phyloP scores from a whole-genome alignment of 2,113 vertebrate genomes.

The Ptilorrhoa leucosticta region DNA sequence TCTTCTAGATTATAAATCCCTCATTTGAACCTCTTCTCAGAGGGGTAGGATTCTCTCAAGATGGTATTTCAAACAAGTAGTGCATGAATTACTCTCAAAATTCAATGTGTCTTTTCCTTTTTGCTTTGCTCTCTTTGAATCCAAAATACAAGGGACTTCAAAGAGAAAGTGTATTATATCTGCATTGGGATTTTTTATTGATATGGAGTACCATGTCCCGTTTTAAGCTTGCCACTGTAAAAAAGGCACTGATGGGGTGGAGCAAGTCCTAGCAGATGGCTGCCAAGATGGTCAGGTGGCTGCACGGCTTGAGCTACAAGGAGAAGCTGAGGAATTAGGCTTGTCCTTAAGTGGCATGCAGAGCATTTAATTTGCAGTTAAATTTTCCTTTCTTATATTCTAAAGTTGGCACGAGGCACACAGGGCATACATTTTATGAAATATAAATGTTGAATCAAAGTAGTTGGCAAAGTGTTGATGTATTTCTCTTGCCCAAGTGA shows the following conservation, averaged over 20 bases:
- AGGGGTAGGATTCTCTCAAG: neutral
- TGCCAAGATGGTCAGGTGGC: neutral
- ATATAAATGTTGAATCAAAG: slow-evolving; percentile 44
- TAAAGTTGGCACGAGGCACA: neutral
- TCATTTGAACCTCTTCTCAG: neutral
- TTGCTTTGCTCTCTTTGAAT: neutral
- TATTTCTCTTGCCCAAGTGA: neutral
- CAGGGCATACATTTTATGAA: neutral
- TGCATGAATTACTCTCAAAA: neutral
- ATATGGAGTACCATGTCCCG: neutral
- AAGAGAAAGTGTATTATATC: neutral
- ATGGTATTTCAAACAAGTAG: neutral
- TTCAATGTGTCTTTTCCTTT: neutral
- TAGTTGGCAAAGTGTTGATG: neutral
- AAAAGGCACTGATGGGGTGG: neutral
- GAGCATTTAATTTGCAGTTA: neutral
- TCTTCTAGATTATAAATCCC: neutral
- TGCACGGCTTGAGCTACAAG: neutral
- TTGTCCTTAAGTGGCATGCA: neutral
- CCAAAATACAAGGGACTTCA: neutral
- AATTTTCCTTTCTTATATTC: neutral
- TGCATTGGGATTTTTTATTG: neutral
- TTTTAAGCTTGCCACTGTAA: neutral
- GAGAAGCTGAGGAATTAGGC: neutral
- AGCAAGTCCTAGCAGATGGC: neutral